phyloP scores from a whole-genome alignment of 2,113 vertebrate species.

The Macroglossus sobrinus region DNA sequence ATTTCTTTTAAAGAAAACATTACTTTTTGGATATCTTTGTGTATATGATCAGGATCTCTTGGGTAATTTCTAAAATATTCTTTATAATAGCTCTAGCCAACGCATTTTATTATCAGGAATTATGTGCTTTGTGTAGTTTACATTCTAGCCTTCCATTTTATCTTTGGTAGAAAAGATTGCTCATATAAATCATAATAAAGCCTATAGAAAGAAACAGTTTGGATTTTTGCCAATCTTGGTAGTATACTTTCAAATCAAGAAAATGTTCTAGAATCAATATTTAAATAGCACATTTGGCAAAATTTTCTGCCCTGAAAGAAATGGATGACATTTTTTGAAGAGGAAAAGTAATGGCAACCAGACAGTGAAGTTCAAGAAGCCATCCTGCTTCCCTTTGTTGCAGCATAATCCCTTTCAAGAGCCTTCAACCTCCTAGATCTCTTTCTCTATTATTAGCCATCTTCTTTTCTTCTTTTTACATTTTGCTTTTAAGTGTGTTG shows the following conservation, averaged over 20 bases:
- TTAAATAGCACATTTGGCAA: conserved; percentile 64
- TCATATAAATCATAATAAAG: conserved; percentile 16
- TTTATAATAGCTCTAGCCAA: neutral
- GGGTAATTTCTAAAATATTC: neutral
- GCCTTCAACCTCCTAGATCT: neutral
- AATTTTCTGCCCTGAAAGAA: neutral
- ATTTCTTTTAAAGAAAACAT: neutral
- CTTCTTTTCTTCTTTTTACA: neutral
- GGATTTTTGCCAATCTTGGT: conserved; percentile 33
- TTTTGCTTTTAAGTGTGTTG: neutral
- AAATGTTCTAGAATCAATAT: conserved; percentile 62
- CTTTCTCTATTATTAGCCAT: neutral
- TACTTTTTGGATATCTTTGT: neutral
- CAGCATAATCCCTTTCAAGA: neutral
- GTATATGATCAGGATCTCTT: neutral
- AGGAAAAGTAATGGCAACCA: neutral
- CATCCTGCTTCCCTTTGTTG: no score
- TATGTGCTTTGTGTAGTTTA: neutral
- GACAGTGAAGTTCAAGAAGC: neutral
- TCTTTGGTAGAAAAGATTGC: neutral
- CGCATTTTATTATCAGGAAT: neutral
- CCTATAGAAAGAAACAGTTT: neutral
- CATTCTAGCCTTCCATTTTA: neutral
- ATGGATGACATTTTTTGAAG: conserved; percentile 27
- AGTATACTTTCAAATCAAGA: conserved; percentile 53